phyloP scores from a whole-genome alignment of 2,113 vertebrate genomes.

The Progne subis region DNA sequence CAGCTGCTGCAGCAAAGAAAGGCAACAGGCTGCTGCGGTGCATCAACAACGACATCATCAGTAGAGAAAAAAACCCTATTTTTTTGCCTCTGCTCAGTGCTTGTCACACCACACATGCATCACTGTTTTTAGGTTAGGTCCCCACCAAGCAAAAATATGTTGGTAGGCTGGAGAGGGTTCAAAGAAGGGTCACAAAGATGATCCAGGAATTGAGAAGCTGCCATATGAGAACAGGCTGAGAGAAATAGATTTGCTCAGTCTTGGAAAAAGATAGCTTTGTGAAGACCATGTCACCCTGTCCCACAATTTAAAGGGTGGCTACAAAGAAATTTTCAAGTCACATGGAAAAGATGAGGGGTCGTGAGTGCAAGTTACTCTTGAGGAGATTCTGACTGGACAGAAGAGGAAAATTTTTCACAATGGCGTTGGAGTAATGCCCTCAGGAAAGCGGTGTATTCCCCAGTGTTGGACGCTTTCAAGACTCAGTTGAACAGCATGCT shows the following conservation, averaged over 20 bases:
- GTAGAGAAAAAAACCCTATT: not conserved
- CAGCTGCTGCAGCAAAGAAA: not conserved
- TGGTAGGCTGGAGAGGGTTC: not conserved
- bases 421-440: not conserved
- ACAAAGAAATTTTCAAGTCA: not conserved
- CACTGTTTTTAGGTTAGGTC: not conserved
- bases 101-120: not conserved
- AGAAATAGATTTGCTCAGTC: not conserved
- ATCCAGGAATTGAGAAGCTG: not conserved
- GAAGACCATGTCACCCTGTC: not conserved
- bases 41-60: not conserved
- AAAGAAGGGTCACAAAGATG: not conserved
- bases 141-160: not conserved
- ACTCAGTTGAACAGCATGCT: not conserved
- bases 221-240: not conserved
- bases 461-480: accelerated
- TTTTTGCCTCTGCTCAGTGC: not conserved
- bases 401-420: not conserved
- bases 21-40: not conserved
- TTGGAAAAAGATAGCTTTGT: not conserved
- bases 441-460: not conserved
- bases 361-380: not conserved
- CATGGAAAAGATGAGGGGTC: no score
- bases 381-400: not conserved
- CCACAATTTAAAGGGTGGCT: not conserved